Base-by-base conservation (phyloP, 2,113 vertebrate species). In the Mirounga angustirostris region DNA sequence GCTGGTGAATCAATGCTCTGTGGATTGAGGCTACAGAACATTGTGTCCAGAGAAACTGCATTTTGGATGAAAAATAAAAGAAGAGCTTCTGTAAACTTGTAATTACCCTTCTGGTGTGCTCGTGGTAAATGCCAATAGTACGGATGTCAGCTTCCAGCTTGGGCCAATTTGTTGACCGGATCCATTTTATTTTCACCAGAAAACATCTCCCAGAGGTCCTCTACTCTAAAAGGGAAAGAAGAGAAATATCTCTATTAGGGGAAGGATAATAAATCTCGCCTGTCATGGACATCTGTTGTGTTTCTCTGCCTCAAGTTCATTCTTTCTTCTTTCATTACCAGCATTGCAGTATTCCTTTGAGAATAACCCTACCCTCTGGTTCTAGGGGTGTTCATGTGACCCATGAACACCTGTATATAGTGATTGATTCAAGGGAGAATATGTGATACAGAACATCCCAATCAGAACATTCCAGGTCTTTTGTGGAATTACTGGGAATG, bases 71-170 rank as follows among this genome's bases (percentile, higher is more conserved):
- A 85, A 95, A 94, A 71, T 76, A 40, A 82, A 84, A 96, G 79
- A 84, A 73, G 83, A 87, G 89, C 86, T 95, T 96, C 97, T 94
- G 36, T 89, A 93, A 95, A 93, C 86, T 82, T 90, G 65, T 95
- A 71, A 95, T 97, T 96, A 92, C 33, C 84, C 80, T 97, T 96
- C 79, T 87, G 67, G 83, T 73, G 54, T 40, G 58, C 81, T 91
- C 33, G 2, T 74, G 82, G 90, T 16, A 87, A 89, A 96, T 85
- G 90, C 74, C 84, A 93, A 71, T 24, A 69, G 33, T 43, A 54
- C 2, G 4, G 54, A 91, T 84, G 79, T 94, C 63, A 94, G 63
- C 80, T 94, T 98, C 79, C 69, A 92, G 67, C 33, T 63, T 96
- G 74, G 89, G 67, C 67, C 87, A 95, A 36, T 63, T 92, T 90